Evolutionary conservation across 2,113 vertebrate genomes (phyloP), one percentile per base, ranked within the genome.

Genomic region (Poeciliopsis retropinna): DNA sequence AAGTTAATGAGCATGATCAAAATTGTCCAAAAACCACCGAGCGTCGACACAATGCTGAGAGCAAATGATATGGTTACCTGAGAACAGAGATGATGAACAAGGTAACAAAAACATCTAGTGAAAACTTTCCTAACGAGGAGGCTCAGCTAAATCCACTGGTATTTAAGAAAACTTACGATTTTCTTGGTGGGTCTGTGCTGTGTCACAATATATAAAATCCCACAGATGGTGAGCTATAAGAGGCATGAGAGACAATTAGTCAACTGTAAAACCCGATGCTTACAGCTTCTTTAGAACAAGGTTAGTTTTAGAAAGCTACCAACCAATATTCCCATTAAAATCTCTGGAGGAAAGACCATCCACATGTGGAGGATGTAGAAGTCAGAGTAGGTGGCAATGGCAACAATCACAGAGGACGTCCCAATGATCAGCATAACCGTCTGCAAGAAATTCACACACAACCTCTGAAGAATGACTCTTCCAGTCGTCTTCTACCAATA

Each of bases 141-240:
- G 17, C 44, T 47, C 44, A 41, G 14, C 14, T 47, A 47, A 19
- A 22, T 7, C 15, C 44, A 6, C 17, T 17, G 22, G 19, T 29
- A 6, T 28, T n/a, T n/a, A 64, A 29, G 0, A 2, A 15, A 54
- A 8, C 92, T 92, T 78, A 94, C 93, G 8, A 80, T 89, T 85
- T 93, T 92, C 79, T 95, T 95, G 63, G 91, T 91, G 0, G 89
- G 85, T n/a, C 82, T 89, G 60, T 87, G 75, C n/a, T 93, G 91
- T 47, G 92, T 75, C 70, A 92, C 17, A 63, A 94, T 89, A 63
- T 85, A 95, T 19, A 94, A 67, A 76, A 90, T 68, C 31, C 93
- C 93, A 88, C 85, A 86, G n/a, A 78, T 39, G 17, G 82, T 72
- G 70, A 90, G 91, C 94, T 95, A 70, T 0, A 54, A 72, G 54